Conservation (phyloP, 2,888 invertebrate species). For the Napeogenes inachia region DNA sequence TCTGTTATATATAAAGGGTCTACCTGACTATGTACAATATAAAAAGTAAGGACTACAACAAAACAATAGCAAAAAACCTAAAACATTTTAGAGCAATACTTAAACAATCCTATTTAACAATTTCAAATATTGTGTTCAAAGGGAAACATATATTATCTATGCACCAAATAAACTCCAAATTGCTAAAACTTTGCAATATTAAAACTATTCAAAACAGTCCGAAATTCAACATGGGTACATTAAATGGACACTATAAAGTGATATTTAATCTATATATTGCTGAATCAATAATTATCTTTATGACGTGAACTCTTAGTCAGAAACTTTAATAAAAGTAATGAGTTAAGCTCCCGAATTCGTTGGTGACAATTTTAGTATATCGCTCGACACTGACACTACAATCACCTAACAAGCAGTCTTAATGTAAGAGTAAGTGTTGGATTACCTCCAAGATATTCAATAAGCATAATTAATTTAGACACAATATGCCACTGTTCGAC, state of each 20-base stretch:
- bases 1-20: constrained; percentile 3
- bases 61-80: neutral
- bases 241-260: neutral
- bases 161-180: neutral
- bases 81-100: neutral
- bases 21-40: constrained; percentile 1
- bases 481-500: neutral
- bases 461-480: neutral
- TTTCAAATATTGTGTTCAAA: too few relatives aligned
- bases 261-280: neutral
- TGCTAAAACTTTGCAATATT: constrained; percentile 1
- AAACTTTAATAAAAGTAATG: neutral
- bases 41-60: neutral
- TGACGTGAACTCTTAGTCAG: neutral
- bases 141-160: neutral
- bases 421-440: neutral
- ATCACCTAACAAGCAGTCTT: constrained; percentile 5
- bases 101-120: neutral
- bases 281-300: neutral
- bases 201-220: neutral
- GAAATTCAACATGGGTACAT: neutral
- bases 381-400: neutral
- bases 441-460: neutral
- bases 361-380: neutral
- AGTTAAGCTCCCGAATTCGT: neutral